Base-by-base conservation (phyloP, 2,113 vertebrate genomes). In the Pagrus major region DNA sequence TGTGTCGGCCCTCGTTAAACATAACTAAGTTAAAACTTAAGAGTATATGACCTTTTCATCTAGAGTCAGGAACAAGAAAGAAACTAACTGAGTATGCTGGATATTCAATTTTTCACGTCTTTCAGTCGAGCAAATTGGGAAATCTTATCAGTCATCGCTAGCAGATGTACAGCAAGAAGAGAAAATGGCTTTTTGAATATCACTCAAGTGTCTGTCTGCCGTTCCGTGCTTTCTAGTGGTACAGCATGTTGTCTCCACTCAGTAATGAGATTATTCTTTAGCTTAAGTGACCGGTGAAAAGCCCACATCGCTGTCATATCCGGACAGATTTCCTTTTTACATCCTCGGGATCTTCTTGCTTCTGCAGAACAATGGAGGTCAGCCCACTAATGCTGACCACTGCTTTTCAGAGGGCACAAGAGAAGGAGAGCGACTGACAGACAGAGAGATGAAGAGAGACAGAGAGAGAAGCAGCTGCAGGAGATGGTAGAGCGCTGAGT, bases 181-280 rank as follows among this genome's bases (percentile, higher is more conserved):
- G 65, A 86, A 90, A 91, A 91, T 86, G 66, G 73, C 73, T 82
- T 80, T 90, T 78, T 85, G 78, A 90, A 86, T 84, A 85, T 74
- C 69, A 74, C 79, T 89, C 80, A 78, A 88, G 49, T 71, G 69
- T 66, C 71, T 91, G 63, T 76, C 69, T 77, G 69, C 65, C 78
- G 25, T 67, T 71, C 47, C 59, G 39, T 73, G 81, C 83, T 89
- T 86, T 91, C 84, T 75, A 86, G 69, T 84, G 74, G 78, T 83
- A 65, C 55, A 71, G 71, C 76, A 79, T 67, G 73, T 61, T 86
- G 81, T 87, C 79, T 88, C 74, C 41, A 60, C 52, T 31, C 54
- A 81, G 78, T 90, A 93, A 93, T 89, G 41, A 84, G 78, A 93
- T 93, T 91, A 89, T 86, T 73, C 75, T 72, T 87, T 81, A 46